Conservation (phyloP, 1,140 invertebrate species). For the Octopus sinensis region DNA sequence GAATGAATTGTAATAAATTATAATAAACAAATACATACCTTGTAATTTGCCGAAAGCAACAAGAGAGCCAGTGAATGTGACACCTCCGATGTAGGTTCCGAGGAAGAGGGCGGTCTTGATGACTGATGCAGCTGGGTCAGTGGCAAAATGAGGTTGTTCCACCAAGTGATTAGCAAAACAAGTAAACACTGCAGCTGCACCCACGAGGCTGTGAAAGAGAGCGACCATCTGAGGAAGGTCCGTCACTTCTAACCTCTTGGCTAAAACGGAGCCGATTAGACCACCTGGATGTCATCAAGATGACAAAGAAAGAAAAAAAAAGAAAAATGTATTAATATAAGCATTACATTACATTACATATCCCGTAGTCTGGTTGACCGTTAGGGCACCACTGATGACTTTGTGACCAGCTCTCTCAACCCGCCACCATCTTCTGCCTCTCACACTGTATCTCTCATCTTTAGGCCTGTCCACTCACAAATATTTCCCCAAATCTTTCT, state of each 20-base stretch:
- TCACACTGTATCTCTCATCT: too few species aligned
- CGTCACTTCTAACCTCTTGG: constrained; percentile 81
- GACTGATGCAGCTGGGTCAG: constrained; percentile 77
- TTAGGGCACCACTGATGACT: too few species aligned
- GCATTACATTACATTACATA: background rate
- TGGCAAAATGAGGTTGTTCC: constrained; percentile 78
- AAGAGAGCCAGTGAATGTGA: constrained; percentile 84
- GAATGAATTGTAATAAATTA: too few species aligned
- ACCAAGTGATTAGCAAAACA: constrained; percentile 81
- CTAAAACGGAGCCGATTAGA: constrained; percentile 61
- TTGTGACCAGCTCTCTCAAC: too few species aligned
- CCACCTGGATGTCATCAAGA: constrained; percentile 40
- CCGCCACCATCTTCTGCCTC: too few species aligned
- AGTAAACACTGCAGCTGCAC: constrained; percentile 81
- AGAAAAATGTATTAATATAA: background rate
- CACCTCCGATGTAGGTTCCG: constrained; percentile 85
- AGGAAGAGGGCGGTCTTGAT: constrained; percentile 83
- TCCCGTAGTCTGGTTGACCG: too few species aligned
- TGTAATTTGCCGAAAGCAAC: constrained; percentile 90
- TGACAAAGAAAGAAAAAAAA: background rate
- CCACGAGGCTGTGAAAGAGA: constrained; percentile 84
- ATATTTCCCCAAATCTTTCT: too few species aligned
- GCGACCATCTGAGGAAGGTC: constrained; percentile 87
- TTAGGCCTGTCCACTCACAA: too few species aligned
- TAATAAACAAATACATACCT: constrained; percentile 45